These are phyloP conservation scores for Zaprionus capensis DNA, from an alignment of 1,140 invertebrate genomes.

Conservation along the genomic window DNA sequence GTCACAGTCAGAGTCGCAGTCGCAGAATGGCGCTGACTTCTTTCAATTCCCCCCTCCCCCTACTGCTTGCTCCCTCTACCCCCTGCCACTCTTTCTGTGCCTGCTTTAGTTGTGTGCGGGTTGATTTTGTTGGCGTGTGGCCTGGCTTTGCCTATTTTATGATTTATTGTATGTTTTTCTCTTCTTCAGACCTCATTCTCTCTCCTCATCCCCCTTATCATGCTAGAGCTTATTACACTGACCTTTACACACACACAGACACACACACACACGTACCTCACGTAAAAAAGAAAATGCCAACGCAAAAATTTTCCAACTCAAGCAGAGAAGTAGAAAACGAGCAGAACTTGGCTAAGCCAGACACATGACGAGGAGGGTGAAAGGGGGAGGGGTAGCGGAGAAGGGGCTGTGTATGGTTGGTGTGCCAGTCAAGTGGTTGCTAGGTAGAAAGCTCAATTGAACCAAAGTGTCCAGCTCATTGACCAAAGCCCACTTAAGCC, in stretches of 20 bases:
- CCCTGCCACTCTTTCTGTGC: not conserved
- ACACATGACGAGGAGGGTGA: not conserved
- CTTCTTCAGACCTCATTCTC: not conserved
- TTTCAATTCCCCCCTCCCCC: not conserved
- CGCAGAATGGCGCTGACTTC: not conserved
- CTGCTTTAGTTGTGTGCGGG: not conserved
- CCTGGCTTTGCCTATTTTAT: constrained; percentile 72
- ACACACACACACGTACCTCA: constrained; percentile 4
- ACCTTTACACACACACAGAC: constrained; percentile 46
- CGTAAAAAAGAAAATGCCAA: constrained; percentile 22
- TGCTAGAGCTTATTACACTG: constrained; percentile 66
- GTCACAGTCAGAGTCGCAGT: not conserved
- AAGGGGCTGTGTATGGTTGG: not conserved
- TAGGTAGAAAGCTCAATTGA: constrained; percentile 21
- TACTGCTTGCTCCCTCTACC: not conserved
- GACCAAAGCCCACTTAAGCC: constrained; percentile 38
- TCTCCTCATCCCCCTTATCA: not conserved
- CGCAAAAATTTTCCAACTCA: constrained; percentile 35
- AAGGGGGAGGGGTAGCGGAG: not conserved
- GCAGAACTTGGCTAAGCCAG: not conserved
- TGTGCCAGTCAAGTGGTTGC: not conserved
- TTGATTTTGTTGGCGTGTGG: constrained; percentile 22
- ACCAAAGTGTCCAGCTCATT: constrained; percentile 48
- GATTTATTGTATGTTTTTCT: constrained; percentile 77
- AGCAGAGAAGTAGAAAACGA: constrained; percentile 16